Conservation (phyloP, 2,888 invertebrate genomes). For the Andrena fulva region DNA sequence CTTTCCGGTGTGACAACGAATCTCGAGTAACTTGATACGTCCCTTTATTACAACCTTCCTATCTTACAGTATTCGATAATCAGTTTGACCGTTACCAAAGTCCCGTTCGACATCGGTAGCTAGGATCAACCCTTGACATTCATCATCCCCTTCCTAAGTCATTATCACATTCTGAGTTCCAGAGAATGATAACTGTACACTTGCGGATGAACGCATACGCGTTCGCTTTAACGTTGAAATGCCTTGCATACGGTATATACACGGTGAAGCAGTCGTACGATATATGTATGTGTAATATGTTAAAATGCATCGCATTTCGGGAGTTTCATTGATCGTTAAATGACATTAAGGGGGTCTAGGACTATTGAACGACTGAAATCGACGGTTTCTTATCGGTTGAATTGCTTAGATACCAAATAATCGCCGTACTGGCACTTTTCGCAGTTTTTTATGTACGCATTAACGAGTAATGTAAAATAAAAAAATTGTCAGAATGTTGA, state of each 20-base stretch:
- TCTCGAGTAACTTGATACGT: background rate
- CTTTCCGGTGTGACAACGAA: background rate
- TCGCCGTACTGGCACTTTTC: no score
- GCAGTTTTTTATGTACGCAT: no score
- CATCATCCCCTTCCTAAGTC: background rate
- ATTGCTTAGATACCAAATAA: no score
- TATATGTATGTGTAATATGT: background rate
- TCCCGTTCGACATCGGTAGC: background rate
- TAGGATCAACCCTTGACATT: background rate
- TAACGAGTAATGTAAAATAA: no score
- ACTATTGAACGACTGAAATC: no score
- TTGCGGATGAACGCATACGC: background rate
- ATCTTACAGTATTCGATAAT: background rate
- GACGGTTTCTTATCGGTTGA: no score
- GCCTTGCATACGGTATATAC: constrained; percentile 42
- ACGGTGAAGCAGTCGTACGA: constrained; percentile 22
- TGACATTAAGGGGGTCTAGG: no score
- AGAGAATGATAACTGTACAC: constrained; percentile 27
- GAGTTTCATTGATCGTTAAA: background rate
- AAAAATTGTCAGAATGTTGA: no score
- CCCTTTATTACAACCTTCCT: background rate
- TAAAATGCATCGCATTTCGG: constrained; percentile 37
- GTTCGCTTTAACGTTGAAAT: constrained; percentile 19
- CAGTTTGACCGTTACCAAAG: background rate
- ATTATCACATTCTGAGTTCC: background rate